Base-by-base conservation (phyloP, 2,888 invertebrate species). In the Nebria brevicollis region DNA sequence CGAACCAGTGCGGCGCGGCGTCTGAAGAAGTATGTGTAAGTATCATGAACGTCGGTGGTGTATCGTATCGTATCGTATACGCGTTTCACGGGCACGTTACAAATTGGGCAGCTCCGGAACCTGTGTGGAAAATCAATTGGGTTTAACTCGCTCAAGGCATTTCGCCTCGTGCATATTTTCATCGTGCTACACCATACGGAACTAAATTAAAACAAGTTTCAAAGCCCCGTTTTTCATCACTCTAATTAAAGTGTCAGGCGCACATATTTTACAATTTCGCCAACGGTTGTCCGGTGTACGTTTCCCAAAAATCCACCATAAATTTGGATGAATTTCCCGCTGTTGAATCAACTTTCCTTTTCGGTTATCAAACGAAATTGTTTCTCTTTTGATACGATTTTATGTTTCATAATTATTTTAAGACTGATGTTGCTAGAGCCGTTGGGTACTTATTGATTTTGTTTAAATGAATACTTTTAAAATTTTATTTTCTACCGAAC, bases 161-260 rank as follows among this genome's bases (percentile, higher is more conserved):
- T 73, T 78, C 66, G 66, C 72, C 73, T 25, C 13, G 43, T 73
- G 78, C 78, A 78, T 73, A 78, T 78, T 78, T 78, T 72, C 78
- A 78, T 75, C 79, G 75, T 34, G 75, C 79, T 68, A 75, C 54
- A 85, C 84, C 82, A 83, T 83, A 83, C 84, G 84, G 85, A 86
- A 86, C 86, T 85, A 85, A 87, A 88, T 88, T 88, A 88, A 87
- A 88, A 87, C 87, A 86, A 86, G 85, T 87, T 87, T 87, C 86
- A 87, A 87, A 86, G 86, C 86, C 85, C 86, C 87, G 87, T 88
- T 88, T 88, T 88, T 88, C 87, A 88, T 87, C 86, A 84, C 84
- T 86, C 87, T 88, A 88, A 88, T 88, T 88, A 87, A 88, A 87
- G 86, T 87, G 88, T 88, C 88, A 87, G 86, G 84, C 86, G 85